Percentiles rank a stretch among this genome's conserved stretches.
These are phyloP conservation scores for Enteromius afrohamiltoni DNA, from an alignment of 2,797 vertebrate species.

Conservation along the genomic window DNA sequence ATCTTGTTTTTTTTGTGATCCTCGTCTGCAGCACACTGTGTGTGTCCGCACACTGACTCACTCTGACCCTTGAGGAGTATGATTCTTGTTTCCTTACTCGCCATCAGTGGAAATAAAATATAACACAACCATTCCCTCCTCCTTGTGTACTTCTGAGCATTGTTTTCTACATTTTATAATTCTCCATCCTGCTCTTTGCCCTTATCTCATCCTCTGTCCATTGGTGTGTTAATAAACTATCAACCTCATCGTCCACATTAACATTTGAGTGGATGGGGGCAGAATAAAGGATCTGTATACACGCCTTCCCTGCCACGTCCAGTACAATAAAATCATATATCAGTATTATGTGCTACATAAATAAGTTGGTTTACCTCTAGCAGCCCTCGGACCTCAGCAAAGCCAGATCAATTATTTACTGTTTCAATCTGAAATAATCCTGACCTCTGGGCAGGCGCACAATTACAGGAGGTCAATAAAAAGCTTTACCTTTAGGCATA, in stretches of 20 bases:
- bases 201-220: constrained; percentile 4
- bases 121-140: neutral
- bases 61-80: constrained; percentile 35
- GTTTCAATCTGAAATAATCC: constrained; percentile 57
- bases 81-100: constrained; percentile 39
- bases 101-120: constrained; percentile 11
- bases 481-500: constrained; percentile 27
- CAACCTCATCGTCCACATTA: constrained; percentile 46
- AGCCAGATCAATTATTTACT: constrained; percentile 61
- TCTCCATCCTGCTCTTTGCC: constrained; percentile 5
- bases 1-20: constrained; percentile 18
- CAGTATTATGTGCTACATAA: constrained; percentile 50
- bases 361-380: constrained; percentile 44
- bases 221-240: constrained; percentile 34
- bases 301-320: constrained; percentile 14
- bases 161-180: neutral
- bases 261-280: constrained; percentile 36
- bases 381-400: constrained; percentile 13
- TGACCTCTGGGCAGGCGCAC: constrained; percentile 49
- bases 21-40: neutral
- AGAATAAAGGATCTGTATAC: constrained; percentile 10
- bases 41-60: constrained; percentile 19
- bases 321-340: constrained; percentile 48
- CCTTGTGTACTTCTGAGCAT: neutral
- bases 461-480: constrained; percentile 55